These are phyloP conservation scores for Nothobranchius furzeri DNA, from an alignment of 2,113 vertebrate species.

Conservation along the genomic window DNA sequence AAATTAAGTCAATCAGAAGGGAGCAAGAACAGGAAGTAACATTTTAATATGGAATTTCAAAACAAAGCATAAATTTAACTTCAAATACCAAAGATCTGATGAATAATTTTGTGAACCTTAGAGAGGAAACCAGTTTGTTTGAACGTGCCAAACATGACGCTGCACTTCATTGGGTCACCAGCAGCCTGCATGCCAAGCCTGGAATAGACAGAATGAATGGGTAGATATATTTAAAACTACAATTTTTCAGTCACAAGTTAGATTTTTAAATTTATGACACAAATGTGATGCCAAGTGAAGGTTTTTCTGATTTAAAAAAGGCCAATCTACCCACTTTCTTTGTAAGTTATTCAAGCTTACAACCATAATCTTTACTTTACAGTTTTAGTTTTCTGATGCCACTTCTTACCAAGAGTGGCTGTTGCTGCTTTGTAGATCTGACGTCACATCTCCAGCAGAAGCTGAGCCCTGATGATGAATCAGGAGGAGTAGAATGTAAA, in stretches of 20 bases:
- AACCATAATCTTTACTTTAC: neutral
- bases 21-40: too few relatives aligned
- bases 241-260: neutral
- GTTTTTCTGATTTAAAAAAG: neutral
- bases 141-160: neutral
- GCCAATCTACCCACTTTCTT: too few relatives aligned
- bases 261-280: too few relatives aligned
- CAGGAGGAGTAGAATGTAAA: conserved; percentile 29
- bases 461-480: conserved; percentile 35
- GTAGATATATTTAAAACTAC: neutral
- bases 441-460: conserved; percentile 40
- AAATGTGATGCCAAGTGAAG: too few relatives aligned
- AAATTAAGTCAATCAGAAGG: too few relatives aligned
- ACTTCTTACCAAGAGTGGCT: too few relatives aligned
- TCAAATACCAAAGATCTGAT: neutral
- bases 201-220: neutral
- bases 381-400: too few relatives aligned
- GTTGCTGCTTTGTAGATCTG: conserved; percentile 26
- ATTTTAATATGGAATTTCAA: too few relatives aligned
- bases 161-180: neutral
- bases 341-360: too few relatives aligned
- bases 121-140: neutral
- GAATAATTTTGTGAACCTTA: neutral
- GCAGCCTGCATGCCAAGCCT: neutral
- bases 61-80: too few relatives aligned